Base-by-base conservation (phyloP, 2,888 invertebrate species). In the Aethes cnicana region DNA sequence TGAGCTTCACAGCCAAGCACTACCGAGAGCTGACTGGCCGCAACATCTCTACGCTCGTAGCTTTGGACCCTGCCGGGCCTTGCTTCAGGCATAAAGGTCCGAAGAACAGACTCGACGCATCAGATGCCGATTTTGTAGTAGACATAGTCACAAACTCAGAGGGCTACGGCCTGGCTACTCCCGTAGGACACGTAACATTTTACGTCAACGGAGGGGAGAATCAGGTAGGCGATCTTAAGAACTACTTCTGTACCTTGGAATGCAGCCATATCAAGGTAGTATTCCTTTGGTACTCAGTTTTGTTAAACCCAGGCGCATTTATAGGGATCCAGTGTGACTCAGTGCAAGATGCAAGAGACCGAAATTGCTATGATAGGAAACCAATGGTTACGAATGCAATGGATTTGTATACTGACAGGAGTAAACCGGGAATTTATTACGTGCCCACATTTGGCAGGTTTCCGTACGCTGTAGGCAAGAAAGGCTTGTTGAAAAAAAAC, bases 401-500 rank as follows among this genome's bases (percentile, higher is more conserved):
- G 5, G 80, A 78, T 0, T 23, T 61, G 1, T 66, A 67, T n/a
- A 66, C 66, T 0, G 63, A 81, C 55, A 66, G 26, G 6, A 68
- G 37, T 39, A 66, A 57, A 41, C 47, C 66, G 3, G 81, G 81
- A 0, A 65, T 79, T 3, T 81, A 68, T 47, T 81, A 61, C 57
- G 50, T 81, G 26, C 62, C 72, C 0, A 79, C 81, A 0, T 54
- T 57, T 3, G 69, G 76, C 44, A 63, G 58, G 8, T 52, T 46
- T 18, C 52, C 52, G 1, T 52, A 77, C 54, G 77, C 61, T 57
- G 61, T 85, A 44, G 84, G 79, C 0, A 58, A 72, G 9, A 77
- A 75, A n/a, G 86, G 86, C 0, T 33, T 84, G 33, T 65, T 67
- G 23, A 74, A 57, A 21, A 74, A 81, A 6, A 61, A 74, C 25